phyloP scores from a whole-genome alignment of 2,113 vertebrate species.

The Oceanodroma tethys region DNA sequence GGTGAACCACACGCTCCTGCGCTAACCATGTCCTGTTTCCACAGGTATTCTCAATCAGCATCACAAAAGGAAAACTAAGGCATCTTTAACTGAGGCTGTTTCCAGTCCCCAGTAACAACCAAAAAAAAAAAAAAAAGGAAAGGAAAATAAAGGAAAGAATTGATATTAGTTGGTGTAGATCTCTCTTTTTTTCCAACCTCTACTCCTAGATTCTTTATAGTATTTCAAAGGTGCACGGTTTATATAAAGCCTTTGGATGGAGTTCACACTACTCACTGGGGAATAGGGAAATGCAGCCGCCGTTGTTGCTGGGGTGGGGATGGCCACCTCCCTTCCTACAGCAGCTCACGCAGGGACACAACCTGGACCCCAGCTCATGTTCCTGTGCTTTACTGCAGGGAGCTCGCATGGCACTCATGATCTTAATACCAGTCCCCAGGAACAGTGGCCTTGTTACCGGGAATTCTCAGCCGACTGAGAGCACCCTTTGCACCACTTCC shows the following conservation, averaged over 20 bases:
- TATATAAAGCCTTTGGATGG: background rate
- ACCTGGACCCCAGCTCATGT: background rate
- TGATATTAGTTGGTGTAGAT: conserved; percentile 1
- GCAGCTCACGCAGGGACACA: background rate
- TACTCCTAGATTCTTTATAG: background rate
- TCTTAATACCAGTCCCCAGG: accelerated
- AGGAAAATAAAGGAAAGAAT: conserved; percentile 54
- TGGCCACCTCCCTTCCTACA: background rate
- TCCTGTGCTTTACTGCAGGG: background rate
- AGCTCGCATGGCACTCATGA: accelerated
- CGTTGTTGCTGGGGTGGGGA: background rate
- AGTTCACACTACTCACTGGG: background rate
- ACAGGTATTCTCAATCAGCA: background rate
- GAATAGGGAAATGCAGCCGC: accelerated
- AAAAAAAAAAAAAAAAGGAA: background rate
- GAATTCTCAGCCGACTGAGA: background rate
- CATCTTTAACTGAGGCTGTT: conserved; percentile 13
- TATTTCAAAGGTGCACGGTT: background rate
- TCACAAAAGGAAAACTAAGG: background rate
- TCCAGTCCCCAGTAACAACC: background rate
- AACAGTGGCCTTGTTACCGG: accelerated
- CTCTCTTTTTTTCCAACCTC: background rate
- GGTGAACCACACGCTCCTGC: background rate
- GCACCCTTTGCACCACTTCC: background rate
- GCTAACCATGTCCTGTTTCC: background rate